These are phyloP conservation scores for Lagopus muta DNA, from an alignment of 2,113 vertebrate genomes.

Conservation along the genomic window DNA sequence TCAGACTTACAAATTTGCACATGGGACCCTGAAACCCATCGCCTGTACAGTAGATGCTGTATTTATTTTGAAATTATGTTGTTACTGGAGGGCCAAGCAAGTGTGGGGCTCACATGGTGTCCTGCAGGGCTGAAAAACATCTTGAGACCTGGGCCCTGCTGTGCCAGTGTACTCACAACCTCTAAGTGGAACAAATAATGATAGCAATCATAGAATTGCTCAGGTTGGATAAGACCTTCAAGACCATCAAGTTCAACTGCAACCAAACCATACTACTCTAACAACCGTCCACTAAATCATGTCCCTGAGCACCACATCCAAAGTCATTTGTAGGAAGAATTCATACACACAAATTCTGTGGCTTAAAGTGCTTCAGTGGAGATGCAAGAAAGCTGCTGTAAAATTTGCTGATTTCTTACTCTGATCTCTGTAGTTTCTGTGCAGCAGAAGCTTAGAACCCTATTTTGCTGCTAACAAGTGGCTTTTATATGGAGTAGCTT, in stretches of 20 bases:
- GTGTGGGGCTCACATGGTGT: background rate
- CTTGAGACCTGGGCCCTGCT: background rate
- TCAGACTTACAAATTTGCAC: background rate
- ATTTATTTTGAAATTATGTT: background rate
- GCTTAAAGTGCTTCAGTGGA: background rate
- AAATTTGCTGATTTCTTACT: background rate
- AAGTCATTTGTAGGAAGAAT: background rate
- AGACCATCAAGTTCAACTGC: too few relatives aligned
- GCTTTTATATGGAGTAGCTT: constrained; percentile 15
- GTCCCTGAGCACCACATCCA: too few relatives aligned
- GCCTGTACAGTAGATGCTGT: background rate
- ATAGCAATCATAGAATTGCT: background rate
- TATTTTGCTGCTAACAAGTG: constrained; percentile 7
- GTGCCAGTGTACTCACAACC: background rate
- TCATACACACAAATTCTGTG: background rate
- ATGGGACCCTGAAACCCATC: background rate
- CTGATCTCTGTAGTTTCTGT: background rate
- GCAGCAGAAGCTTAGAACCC: background rate
- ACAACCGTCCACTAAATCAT: too few relatives aligned
- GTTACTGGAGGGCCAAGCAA: background rate
- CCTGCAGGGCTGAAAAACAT: background rate
- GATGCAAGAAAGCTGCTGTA: background rate
- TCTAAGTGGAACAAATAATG: background rate
- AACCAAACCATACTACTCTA: too few relatives aligned
- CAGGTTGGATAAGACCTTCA: too few relatives aligned